Evolutionary conservation across 2,888 invertebrate species (phyloP).

Genomic region (Aphidius colemani): DNA sequence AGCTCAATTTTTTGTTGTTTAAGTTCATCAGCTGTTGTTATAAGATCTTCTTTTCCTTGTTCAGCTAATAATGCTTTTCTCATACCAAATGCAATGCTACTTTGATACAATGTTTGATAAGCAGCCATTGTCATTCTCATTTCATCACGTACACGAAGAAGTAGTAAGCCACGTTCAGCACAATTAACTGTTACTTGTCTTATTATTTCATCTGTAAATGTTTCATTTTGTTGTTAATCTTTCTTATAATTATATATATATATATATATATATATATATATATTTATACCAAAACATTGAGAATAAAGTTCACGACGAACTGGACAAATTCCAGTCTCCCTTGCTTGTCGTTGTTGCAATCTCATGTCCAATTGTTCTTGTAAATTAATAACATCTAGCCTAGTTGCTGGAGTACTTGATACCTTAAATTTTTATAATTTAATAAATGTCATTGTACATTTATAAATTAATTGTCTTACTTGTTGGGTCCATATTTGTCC

Average conservation of each 20-base stretch:
- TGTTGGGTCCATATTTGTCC: constrained; percentile 90
- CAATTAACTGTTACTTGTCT: constrained; percentile 97
- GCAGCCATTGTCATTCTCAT: constrained; percentile 95
- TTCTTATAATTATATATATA: constrained; percentile 2
- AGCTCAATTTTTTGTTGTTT: constrained; percentile 69
- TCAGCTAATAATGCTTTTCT: constrained; percentile 95
- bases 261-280: too few relatives aligned
- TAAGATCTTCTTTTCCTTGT: constrained; percentile 83
- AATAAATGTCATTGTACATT: background rate
- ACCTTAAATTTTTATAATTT: constrained; percentile 64
- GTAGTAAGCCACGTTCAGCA: constrained; percentile 90
- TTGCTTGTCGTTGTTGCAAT: constrained; percentile 87
- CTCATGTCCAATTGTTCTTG: constrained; percentile 94
- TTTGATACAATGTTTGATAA: constrained; percentile 95
- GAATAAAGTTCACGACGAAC: constrained; percentile 91
- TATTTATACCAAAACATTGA: constrained; percentile 82
- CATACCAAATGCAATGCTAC: constrained; percentile 97
- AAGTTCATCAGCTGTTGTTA: constrained; percentile 74
- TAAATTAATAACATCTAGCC: constrained; percentile 92
- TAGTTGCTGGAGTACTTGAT: constrained; percentile 94
- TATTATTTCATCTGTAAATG: constrained; percentile 74
- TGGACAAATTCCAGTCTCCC: constrained; percentile 96
- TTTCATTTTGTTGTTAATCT: constrained; percentile 6
- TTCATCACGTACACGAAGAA: constrained; percentile 92
- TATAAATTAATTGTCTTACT: constrained; percentile 55